Percentiles rank a stretch among this genome's conserved stretches.
phyloP scores from a whole-genome alignment of 35 echinoderm and acorn worm species.

The Chiridota heheva region DNA sequence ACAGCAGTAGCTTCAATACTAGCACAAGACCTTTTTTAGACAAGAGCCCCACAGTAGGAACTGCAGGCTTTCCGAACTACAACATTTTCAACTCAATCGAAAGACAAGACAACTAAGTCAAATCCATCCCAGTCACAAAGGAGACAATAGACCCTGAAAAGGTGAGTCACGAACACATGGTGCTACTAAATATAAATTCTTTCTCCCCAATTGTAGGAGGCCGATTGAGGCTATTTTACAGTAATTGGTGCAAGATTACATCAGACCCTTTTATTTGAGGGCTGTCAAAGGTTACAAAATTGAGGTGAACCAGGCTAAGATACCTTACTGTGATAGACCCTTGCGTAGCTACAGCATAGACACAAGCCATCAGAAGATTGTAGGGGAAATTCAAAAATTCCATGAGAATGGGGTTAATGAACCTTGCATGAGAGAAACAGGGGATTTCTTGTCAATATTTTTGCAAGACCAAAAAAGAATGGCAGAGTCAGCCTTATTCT shows the following conservation, averaged over 20 bases:
- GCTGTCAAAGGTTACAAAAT: constrained; percentile 30
- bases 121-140: constrained; percentile 1
- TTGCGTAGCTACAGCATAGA: background rate
- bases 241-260: constrained; percentile 45
- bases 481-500: constrained; percentile 28
- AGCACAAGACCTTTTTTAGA: no score
- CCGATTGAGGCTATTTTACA: constrained; percentile 44
- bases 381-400: constrained; percentile 22
- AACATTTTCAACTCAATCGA: background rate
- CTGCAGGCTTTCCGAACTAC: background rate
- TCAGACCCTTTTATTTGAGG: constrained; percentile 46
- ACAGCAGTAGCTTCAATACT: no score
- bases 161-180: background rate
- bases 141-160: constrained; percentile 10
- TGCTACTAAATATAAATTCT: background rate
- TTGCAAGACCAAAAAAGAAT: constrained; percentile 51
- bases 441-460: constrained; percentile 58
- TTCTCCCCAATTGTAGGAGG: constrained; percentile 1
- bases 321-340: background rate
- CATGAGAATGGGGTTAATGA: constrained; percentile 24
- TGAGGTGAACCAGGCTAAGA: constrained; percentile 11
- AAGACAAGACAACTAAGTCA: constrained; percentile 1
- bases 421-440: constrained; percentile 14
- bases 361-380: background rate
- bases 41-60: background rate